Evolutionary conservation across 1,140 invertebrate genomes (phyloP), one percentile per base, ranked within the genome.

Genomic region (Andrena cerasifolii): DNA sequence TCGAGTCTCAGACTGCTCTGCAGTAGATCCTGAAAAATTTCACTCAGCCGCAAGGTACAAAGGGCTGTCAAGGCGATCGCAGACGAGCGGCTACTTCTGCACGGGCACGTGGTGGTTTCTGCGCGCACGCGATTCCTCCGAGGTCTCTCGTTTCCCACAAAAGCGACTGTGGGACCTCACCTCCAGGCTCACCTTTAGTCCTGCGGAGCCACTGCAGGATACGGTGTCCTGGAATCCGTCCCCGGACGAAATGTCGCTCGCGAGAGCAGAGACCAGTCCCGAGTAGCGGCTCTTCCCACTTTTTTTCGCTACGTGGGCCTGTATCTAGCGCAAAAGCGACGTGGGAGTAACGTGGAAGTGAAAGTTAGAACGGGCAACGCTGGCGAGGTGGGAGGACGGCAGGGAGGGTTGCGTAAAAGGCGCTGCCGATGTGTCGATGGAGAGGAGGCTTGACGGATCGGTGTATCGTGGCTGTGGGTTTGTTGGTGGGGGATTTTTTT

Each of bases 271-370:
- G n/a, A 43, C 10, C 51, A 54, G 51, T 24, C 66, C 78, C 61
- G 59, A 71, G 61, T 72, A 80, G 51, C 51, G 59, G 61, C 62
- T 73, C 65, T 80, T 65, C 51, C 28, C 36, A 47, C 49, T 49
- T 26, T 61, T 59, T 31, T 72, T 51, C 51, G 47, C 53, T 40
- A 53, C 66, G 54, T 43, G 12, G 7, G 61, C 40, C 33, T n/a
- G 45, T 80, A 78, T 85, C 82, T 81, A 85, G 78, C 78, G 83
- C 73, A 84, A 80, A 79, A 56, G 49, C 74, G 40, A 84, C 82
- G 83, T 85, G 83, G 83, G 82, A 83, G 82, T 85, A 83, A 75
- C 62, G 78, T 81, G 72, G 78, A 84, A 85, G 83, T 85, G 83
- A 85, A 85, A 85, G 83, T 85, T 81, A 68, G 65, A 66, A n/a